Conservation (phyloP, 2,888 invertebrate genomes). For the Rhogogaster chlorosoma region DNA sequence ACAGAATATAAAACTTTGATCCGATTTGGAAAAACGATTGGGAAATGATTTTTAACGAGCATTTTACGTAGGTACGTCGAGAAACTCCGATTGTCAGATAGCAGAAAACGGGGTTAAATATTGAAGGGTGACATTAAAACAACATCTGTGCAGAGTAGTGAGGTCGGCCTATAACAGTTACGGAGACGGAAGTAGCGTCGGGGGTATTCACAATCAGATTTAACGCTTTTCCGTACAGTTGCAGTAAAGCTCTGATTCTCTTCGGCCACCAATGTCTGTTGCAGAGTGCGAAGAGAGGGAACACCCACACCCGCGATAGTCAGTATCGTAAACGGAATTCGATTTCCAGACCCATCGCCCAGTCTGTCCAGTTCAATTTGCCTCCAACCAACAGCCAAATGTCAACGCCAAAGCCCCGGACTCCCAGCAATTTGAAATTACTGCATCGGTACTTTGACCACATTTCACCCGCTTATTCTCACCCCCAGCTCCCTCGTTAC, state of each 20-base stretch:
- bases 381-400: constrained; percentile 17
- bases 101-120: constrained; percentile 32
- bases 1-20: not conserved
- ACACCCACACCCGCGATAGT: not conserved
- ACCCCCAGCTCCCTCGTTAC: constrained; percentile 7
- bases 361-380: not conserved
- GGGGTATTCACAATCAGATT: constrained; percentile 28
- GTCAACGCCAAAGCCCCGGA: constrained; percentile 22
- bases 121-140: constrained; percentile 58
- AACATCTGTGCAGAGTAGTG: constrained; percentile 54
- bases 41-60: constrained; percentile 1
- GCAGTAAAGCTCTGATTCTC: not conserved
- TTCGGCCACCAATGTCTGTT: not conserved
- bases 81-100: not conserved
- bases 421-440: not conserved
- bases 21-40: not conserved
- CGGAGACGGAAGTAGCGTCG: constrained; percentile 17
- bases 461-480: constrained; percentile 38
- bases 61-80: not conserved
- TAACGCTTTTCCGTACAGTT: not conserved
- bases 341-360: constrained; percentile 1
- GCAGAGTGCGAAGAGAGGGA: not conserved
- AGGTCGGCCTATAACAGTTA: constrained; percentile 26
- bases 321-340: constrained; percentile 25
- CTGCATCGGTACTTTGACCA: constrained; percentile 3